A percentile compares a stretch with the other conserved stretches of the same genome.
Conservation (phyloP, 2,888 invertebrate genomes). For the Baccha elongata region DNA sequence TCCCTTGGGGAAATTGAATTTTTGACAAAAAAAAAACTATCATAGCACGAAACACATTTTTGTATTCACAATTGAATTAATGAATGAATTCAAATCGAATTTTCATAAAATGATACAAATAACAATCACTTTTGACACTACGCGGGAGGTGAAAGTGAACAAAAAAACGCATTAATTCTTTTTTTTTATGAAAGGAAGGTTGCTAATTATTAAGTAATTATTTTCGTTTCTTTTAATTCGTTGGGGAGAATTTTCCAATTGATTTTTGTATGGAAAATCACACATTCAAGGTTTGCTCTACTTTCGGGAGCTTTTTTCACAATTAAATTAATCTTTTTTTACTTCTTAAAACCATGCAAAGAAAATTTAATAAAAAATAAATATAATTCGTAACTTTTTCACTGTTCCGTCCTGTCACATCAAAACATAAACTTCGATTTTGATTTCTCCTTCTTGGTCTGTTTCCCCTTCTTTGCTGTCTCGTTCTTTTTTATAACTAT, state of each 20-base stretch:
- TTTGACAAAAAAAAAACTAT: conserved; percentile 8
- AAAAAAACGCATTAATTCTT: background rate
- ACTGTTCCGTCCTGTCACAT: background rate
- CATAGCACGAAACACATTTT: conserved; percentile 2
- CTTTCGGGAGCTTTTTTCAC: background rate
- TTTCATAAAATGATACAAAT: conserved; percentile 5
- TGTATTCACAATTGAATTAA: conserved; percentile 8
- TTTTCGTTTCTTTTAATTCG: conserved; percentile 6
- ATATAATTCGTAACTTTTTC: background rate
- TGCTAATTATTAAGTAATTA: conserved; percentile 8
- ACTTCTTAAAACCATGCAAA: background rate
- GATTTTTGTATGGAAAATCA: background rate
- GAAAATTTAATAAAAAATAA: background rate
- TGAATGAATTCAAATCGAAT: conserved; percentile 10
- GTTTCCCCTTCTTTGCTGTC: background rate
- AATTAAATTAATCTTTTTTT: background rate
- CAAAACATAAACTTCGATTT: conserved; percentile 18
- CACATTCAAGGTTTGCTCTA: background rate
- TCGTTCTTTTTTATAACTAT: background rate
- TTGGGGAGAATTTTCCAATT: background rate
- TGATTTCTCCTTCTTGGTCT: background rate
- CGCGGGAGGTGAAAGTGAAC: conserved; percentile 65
- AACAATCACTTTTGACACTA: conserved; percentile 22
- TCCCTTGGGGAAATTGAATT: conserved; percentile 19
- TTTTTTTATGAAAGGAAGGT: conserved; percentile 8